Evolutionary conservation across 1,140 invertebrate genomes (phyloP), one percentile per base, ranked within the genome.

Genomic region (Drosophila burlai): DNA sequence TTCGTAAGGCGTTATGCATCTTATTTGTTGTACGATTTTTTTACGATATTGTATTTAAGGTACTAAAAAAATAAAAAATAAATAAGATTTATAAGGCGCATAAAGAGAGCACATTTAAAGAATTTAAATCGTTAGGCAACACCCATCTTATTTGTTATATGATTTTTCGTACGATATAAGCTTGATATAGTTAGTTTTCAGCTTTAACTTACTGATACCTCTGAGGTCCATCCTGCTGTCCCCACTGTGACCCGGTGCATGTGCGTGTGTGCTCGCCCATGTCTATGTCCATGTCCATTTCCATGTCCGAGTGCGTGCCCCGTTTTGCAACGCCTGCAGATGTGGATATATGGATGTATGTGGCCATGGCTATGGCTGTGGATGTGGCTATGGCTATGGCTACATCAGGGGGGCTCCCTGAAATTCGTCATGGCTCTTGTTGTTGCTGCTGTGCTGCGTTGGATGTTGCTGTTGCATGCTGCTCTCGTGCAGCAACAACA

Each of bases 301-400:
- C 65, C 49, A 46, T 77, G 55, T 64, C 18, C 62, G 42, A 69
- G 72, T 81, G 80, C 79, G 79, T 81, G 79, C 64, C 80, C 63
- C 80, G 83, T 86, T 87, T 80, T 87, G 83, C 83, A 87, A 87
- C 72, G 83, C 80, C 84, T 77, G 83, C 80, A 87, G 82, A 83
- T 86, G 83, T 82, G 72, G 77, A 73, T 72, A 43, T 34, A 58
- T 58, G 55, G 58, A 38, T 55, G 62, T 45, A 34, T 49, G 50
- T 47, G 46, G 63, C 61, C 61, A 38, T 67, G 52, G 52, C 52
- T 38, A 38, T 55, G 52, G 34, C 49, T 38, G 16, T 64, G 59
- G 43, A 36, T 29, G 15, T 67, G 64, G 34, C 49, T 38, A 18
- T 64, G 59, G 43, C 45, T 29, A 10, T 67, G 64, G 26, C 16